Base-by-base conservation (phyloP, 2,888 invertebrate species). In the Nowickia ferox region DNA sequence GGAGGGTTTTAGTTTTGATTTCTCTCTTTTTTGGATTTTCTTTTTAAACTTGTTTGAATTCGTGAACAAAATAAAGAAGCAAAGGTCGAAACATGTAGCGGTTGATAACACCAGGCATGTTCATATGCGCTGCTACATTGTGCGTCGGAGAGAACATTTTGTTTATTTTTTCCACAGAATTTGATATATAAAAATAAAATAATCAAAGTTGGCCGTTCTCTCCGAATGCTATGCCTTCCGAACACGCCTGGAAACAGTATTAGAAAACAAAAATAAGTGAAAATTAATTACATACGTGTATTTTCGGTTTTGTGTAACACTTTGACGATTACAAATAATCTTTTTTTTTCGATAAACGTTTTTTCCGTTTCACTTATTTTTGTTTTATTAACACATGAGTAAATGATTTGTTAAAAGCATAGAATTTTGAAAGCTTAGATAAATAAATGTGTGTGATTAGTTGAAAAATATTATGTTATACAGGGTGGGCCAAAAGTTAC, bases 1-100 rank as follows among this genome's bases (percentile, higher is more conserved):
- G 30, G 30, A 19, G 2, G 15, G 19, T 10, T 69, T 69, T 81
- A 61, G 11, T 63, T 72, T n/a, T 40, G 69, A 68, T 66, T 65
- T 69, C 63, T 77, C 11, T 46, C n/a, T 38, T 30, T 46, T n/a
- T 46, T 59, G 8, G 30, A 19, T 10, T 13, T 30, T 53, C 53
- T 65, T 15, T 59, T 77, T 22, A 57, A 63, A 72, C 57, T 57
- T 74, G 19, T 72, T 80, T 66, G 42, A 17, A 48, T 74, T 72
- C 40, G 19, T 22, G 38, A 69, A 69, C 40, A 42, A 51, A 51
- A n/a, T 48, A 42, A 22, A 55, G n/a, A 48, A 78, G 78, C 61
- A 44, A 30, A n/a, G 40, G 6, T 59, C 19, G 19, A 42, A 53
- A 53, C 2, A 40, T 63, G 11, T 15, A 74, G 40, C 55, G 15